Evolutionary conservation across 2,797 vertebrate genomes (phyloP), one percentile per base, ranked within the genome.

Genomic region (Hippoglossus hippoglossus): DNA sequence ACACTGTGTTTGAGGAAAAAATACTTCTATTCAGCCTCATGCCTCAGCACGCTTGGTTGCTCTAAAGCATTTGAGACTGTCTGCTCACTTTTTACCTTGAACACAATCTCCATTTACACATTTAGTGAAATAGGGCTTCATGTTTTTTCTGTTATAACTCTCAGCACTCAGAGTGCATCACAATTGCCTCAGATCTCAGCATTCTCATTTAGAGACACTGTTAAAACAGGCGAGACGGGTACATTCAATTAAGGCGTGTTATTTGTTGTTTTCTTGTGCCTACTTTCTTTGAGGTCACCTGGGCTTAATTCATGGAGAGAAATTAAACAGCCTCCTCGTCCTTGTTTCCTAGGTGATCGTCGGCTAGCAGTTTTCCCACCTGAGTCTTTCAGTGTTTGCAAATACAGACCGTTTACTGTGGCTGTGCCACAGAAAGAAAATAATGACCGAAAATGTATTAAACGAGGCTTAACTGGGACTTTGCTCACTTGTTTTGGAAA

Each of bases 291-390:
- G 62, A 88, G 81, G 81, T 89, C 80, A 87, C 74, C 74, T 75
- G 65, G 72, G 84, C 64, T 83, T 79, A 67, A 87, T 85, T 87
- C 83, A 68, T 59, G 16, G 71, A 61, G 63, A 81, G 79, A 47
- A 83, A 84, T 79, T 76, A 73, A 77, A 80, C 78, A 73, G 73
- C 79, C 72, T 68, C 73, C 81, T 87, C 75, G 19, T 87, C 77
- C 68, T 79, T 87, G 88, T 91, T 92, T 86, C 83, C 84, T 82
- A 72, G 90, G 88, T 85, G 86, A 91, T 89, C 60, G 31, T 84
- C 86, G 62, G 77, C 76, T 64, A 36, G 36, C 77, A 49, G 63
- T 62, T 75, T 82, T 68, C 67, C 75, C 61, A 60, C 71, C 73
- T 44, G 71, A 75, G 68, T 63, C 73, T 80, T 61, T 71, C 66